These are phyloP conservation scores for Bombus difficillimus DNA, from an alignment of 1,140 invertebrate genomes.

Conservation along the genomic window DNA sequence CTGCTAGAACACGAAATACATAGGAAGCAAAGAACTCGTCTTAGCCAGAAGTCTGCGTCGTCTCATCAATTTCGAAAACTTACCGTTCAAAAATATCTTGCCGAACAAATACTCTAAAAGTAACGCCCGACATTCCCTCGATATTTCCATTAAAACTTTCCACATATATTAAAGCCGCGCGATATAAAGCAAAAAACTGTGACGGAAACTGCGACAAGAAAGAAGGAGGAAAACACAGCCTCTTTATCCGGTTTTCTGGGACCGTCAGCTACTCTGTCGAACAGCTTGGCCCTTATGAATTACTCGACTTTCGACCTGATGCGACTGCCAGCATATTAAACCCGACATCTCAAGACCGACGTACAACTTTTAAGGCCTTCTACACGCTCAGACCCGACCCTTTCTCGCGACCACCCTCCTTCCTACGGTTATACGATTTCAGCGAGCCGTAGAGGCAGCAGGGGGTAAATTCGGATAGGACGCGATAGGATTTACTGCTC, in stretches of 20 bases:
- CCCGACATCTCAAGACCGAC: constrained; percentile 46
- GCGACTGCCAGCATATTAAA: constrained; percentile 69
- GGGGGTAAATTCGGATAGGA: constrained; percentile 46
- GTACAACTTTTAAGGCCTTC: constrained; percentile 62
- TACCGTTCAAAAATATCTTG: too few relatives aligned
- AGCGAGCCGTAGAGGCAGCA: constrained; percentile 12
- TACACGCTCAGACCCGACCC: constrained; percentile 16
- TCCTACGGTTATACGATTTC: constrained; percentile 64
- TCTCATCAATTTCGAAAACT: not conserved
- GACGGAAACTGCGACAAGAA: not conserved
- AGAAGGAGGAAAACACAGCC: not conserved
- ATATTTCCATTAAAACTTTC: constrained; percentile 39
- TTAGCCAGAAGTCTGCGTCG: not conserved
- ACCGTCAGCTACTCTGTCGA: constrained; percentile 11
- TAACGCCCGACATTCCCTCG: not conserved
- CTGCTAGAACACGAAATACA: not conserved
- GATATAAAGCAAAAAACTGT: not conserved
- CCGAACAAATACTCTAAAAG: not conserved
- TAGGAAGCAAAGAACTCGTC: not conserved
- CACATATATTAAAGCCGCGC: constrained; percentile 20
- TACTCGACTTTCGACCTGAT: constrained; percentile 55
- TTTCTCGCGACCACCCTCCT: constrained; percentile 55
- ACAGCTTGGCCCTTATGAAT: constrained; percentile 55
- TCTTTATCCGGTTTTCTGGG: constrained; percentile 19
- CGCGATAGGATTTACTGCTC: constrained; percentile 69